A percentile compares a stretch with the other conserved stretches of the same genome.
Conservation (phyloP, 2,888 invertebrate genomes). For the Balanococcus diminutus region DNA sequence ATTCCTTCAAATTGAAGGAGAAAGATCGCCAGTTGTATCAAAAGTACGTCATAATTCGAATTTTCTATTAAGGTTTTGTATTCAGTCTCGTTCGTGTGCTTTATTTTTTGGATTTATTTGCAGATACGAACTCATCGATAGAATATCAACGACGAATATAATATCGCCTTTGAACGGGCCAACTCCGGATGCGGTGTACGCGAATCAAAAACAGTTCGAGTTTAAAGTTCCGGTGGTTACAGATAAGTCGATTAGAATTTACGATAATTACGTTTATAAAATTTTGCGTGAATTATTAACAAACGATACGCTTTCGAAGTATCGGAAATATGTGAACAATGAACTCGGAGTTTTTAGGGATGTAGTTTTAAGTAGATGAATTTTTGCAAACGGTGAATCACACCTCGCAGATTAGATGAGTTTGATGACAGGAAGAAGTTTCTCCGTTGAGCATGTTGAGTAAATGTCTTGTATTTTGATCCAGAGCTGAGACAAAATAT, state of each 20-base stretch:
- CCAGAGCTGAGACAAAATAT: too few species aligned
- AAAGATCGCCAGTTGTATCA: background rate
- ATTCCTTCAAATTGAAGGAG: background rate
- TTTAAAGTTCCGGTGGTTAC: background rate
- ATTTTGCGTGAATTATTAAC: background rate
- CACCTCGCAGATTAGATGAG: too few species aligned
- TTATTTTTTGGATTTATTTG: background rate
- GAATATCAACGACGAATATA: background rate
- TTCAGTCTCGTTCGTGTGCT: background rate
- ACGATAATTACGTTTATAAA: conserved; percentile 18
- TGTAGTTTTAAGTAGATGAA: background rate
- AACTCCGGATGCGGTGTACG: background rate
- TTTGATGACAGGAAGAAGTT: too few species aligned
- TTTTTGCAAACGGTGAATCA: background rate
- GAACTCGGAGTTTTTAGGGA: background rate
- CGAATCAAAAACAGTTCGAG: background rate
- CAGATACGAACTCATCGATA: conserved; percentile 20
- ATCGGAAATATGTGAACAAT: conserved; percentile 6
- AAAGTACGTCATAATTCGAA: background rate
- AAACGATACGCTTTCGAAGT: background rate
- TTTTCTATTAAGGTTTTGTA: background rate
- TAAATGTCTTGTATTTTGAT: too few species aligned
- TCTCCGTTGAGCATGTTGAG: too few species aligned
- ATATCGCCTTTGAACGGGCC: background rate
- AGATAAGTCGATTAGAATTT: background rate